Conservation (phyloP, 2,797 vertebrate genomes). For the Scarus forsteni region DNA sequence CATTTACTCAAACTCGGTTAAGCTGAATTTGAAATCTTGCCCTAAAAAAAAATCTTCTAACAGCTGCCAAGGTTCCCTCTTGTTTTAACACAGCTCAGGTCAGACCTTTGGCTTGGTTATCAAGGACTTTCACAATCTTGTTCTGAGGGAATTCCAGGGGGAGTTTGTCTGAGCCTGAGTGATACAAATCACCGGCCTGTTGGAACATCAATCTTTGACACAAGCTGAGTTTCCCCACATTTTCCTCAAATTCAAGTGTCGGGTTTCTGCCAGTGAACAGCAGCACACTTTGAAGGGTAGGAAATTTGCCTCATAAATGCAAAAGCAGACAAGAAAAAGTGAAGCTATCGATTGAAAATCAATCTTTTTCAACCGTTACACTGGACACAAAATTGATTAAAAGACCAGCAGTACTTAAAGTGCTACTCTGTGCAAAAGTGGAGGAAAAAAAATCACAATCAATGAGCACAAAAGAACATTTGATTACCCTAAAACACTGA, state of each 20-base stretch:
- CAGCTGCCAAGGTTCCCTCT: slow-evolving; percentile 22
- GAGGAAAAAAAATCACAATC: neutral
- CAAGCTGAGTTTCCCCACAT: slow-evolving; percentile 35
- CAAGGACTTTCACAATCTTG: slow-evolving; percentile 29
- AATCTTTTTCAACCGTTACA: slow-evolving; percentile 8
- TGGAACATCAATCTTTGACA: slow-evolving; percentile 38
- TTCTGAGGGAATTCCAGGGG: slow-evolving; percentile 19
- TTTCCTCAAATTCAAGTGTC: slow-evolving; percentile 29
- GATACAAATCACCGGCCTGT: slow-evolving; percentile 43
- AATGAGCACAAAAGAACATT: neutral
- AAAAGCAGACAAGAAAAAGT: slow-evolving; percentile 4
- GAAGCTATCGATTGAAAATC: neutral
- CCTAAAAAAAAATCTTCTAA: slow-evolving; percentile 24
- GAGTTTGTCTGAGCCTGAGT: slow-evolving; percentile 9
- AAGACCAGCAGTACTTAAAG: neutral
- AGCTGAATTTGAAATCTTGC: neutral
- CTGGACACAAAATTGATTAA: neutral
- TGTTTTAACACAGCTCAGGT: slow-evolving; percentile 28
- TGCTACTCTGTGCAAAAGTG: neutral
- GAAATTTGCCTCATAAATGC: slow-evolving; percentile 10
- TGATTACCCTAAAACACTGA: neutral
- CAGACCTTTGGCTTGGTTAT: slow-evolving; percentile 32
- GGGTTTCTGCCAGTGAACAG: slow-evolving; percentile 12
- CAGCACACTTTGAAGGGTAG: neutral
- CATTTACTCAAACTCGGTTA: slow-evolving; percentile 24